Conservation (phyloP, 2,113 vertebrate genomes). For the Neogobius melanostomus region DNA sequence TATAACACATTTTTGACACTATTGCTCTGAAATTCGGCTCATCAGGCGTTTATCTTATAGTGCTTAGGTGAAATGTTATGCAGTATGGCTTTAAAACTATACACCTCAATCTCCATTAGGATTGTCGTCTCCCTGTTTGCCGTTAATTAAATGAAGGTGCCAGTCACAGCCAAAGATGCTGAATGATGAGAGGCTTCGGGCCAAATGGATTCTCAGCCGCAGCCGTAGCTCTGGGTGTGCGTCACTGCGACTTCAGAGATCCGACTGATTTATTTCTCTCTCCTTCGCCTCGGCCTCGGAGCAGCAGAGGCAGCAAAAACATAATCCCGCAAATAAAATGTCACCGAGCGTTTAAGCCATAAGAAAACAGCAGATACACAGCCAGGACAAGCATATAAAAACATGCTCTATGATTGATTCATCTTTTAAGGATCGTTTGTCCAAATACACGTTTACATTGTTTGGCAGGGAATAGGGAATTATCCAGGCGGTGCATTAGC, state of each 20-base stretch:
- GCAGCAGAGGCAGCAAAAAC: conserved; percentile 40
- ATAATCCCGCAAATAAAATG: conserved; percentile 45
- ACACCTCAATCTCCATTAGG: background rate
- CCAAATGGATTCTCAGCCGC: conserved; percentile 24
- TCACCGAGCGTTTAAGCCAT: conserved; percentile 21
- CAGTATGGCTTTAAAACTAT: background rate
- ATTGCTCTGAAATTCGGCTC: background rate
- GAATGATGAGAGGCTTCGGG: conserved; percentile 20
- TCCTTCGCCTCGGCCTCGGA: conserved; percentile 46
- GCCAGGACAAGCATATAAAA: conserved; percentile 8
- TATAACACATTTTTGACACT: background rate
- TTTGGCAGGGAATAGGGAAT: background rate
- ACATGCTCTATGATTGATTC: background rate
- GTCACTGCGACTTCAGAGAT: conserved; percentile 63
- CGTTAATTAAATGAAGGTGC: conserved; percentile 7
- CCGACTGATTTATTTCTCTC: conserved; percentile 14
- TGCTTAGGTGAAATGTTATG: background rate
- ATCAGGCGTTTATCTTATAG: background rate
- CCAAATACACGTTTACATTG: background rate
- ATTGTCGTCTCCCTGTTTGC: conserved; percentile 4
- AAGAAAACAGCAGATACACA: conserved; percentile 22
- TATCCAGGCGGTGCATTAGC: background rate
- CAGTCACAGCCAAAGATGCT: conserved; percentile 3
- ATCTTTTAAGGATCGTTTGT: background rate
- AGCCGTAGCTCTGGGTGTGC: conserved; percentile 31